These are phyloP conservation scores for Echeneis naucrates DNA, from an alignment of 2,797 vertebrate species.

Conservation along the genomic window DNA sequence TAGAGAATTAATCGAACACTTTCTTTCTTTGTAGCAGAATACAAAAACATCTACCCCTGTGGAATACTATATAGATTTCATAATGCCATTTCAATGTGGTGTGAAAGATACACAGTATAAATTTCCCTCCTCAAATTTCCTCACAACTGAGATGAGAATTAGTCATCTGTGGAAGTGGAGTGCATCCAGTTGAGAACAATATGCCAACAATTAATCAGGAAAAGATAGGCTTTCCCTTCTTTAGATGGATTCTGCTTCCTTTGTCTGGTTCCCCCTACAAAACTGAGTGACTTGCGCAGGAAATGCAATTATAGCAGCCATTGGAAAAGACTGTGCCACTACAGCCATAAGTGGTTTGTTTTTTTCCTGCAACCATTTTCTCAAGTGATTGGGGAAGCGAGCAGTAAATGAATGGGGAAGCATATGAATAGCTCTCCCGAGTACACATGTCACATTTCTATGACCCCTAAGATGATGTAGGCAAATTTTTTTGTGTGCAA, in stretches of 20 bases:
- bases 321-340: constrained; percentile 71
- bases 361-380: constrained; percentile 79
- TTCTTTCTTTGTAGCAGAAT: neutral
- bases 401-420: constrained; percentile 79
- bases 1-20: neutral
- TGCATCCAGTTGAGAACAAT: constrained; percentile 78
- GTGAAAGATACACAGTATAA: constrained; percentile 50
- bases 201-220: constrained; percentile 80
- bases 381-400: constrained; percentile 83
- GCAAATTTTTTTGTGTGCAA: constrained; percentile 37
- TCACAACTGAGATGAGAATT: constrained; percentile 67
- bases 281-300: constrained; percentile 76
- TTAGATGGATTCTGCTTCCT: constrained; percentile 63
- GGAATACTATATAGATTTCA: constrained; percentile 25
- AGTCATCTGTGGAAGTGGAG: constrained; percentile 73
- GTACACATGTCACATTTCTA: constrained; percentile 66
- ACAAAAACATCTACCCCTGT: constrained; percentile 23
- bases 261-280: constrained; percentile 69
- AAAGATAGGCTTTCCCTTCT: constrained; percentile 71
- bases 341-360: constrained; percentile 76
- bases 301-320: constrained; percentile 79
- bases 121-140: constrained; percentile 47
- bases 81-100: constrained; percentile 32
- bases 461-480: constrained; percentile 61
- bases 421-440: constrained; percentile 68